Evolutionary conservation across 1,140 invertebrate species (phyloP).

Genomic region (Aphaenogaster floridana): DNA sequence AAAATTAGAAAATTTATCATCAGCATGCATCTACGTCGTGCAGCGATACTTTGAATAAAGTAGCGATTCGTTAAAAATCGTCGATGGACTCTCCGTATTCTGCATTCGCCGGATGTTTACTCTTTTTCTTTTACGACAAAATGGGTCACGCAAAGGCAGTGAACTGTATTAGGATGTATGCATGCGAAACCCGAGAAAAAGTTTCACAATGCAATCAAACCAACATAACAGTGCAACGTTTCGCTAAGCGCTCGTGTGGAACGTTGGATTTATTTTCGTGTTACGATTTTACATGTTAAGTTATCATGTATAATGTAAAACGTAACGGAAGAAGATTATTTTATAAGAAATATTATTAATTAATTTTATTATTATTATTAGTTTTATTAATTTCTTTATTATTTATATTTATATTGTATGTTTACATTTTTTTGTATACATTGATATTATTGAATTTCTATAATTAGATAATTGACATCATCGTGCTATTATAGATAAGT

Average conservation of each 20-base stretch:
- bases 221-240: constrained; percentile 39
- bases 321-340: neutral
- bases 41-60: constrained; percentile 25
- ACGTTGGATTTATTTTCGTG: constrained; percentile 45
- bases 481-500: neutral
- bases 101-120: constrained; percentile 29
- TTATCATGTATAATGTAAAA: neutral
- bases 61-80: constrained; percentile 33
- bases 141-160: constrained; percentile 39
- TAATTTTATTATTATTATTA: neutral
- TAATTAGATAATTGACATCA: neutral
- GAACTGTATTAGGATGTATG: constrained; percentile 35
- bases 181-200: constrained; percentile 36
- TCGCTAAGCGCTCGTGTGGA: constrained; percentile 21
- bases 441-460: neutral
- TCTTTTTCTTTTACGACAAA: constrained; percentile 39
- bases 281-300: neutral
- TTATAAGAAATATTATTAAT: neutral
- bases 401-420: neutral
- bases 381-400: neutral
- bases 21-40: constrained; percentile 12
- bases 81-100: neutral
- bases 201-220: constrained; percentile 46
- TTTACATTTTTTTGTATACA: neutral
- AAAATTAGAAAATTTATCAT: constrained; percentile 38